Evolutionary conservation across 2,113 vertebrate genomes (phyloP), one percentile per base, ranked within the genome.

Genomic region (Melanerpes formicivorus): DNA sequence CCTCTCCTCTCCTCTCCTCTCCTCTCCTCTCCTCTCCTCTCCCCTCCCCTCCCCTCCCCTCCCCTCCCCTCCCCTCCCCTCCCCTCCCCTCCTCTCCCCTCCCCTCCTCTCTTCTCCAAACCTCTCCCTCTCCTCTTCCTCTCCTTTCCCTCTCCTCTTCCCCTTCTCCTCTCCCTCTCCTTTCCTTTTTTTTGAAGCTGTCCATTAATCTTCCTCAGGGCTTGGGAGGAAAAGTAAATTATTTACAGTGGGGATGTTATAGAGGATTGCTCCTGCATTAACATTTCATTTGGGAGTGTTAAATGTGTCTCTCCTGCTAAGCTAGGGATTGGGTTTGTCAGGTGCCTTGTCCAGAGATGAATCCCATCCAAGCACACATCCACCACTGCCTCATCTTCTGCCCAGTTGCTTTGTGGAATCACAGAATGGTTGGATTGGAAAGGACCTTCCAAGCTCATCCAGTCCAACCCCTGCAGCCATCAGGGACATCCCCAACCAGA

Each of bases 141-240:
- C 8, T 19, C 19, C 21, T 19, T 30, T 46, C 82, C 73, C 63
- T 58, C 59, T 34, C 34, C 63, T 58, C 59, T 34, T 30, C 21
- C 21, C 21, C 19, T 21, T 21, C 21, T 50, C 10, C 67, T 40
- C 42, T 42, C 44, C 80, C 80, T 65, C 50, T 66, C 26, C 23
- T 62, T 32, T 62, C 14, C 34, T 34, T 42, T 56, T 56, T 79
- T 72, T 60, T 37, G 37, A 14, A 88, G 94, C 56, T 69, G 37
- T 88, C 95, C 96, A 98, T 98, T 97, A 96, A 98, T 98, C 98
- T 97, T 97, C 67, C 69, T 78, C 93, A 69, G 78, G 0, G 42
- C 93, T 90, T 89, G 90, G 92, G 76, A 90, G 80, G 83, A 96
- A 97, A 42, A 97, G 97, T 97, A 97, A 98, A 98, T 97, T 98